phyloP scores from a whole-genome alignment of 2,113 vertebrate genomes.

The Mus pahari region DNA sequence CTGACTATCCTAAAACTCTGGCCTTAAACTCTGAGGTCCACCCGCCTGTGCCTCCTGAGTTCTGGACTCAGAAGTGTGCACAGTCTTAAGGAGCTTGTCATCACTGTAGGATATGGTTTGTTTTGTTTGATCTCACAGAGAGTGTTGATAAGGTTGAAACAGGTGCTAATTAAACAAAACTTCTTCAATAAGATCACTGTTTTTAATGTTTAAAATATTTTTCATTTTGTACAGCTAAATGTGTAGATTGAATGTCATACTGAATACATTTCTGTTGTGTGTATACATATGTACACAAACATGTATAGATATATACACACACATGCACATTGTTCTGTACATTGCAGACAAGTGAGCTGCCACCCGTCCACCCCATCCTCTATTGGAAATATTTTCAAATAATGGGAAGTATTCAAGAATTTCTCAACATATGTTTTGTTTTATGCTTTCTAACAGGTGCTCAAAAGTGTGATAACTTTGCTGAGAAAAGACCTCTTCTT shows the following conservation, averaged over 20 bases:
- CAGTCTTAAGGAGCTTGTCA: constrained; percentile 16
- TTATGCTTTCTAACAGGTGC: constrained; percentile 88
- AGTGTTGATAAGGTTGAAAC: constrained; percentile 10
- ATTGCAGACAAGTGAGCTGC: background rate
- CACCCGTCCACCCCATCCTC: background rate
- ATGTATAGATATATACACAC: background rate
- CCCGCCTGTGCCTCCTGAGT: background rate
- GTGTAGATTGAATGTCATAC: background rate
- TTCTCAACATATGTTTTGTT: constrained; percentile 67
- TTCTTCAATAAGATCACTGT: background rate
- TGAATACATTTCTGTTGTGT: background rate
- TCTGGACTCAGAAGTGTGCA: background rate
- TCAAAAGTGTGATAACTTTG: constrained; percentile 94
- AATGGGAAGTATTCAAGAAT: background rate
- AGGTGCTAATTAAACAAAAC: background rate
- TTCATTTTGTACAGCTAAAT: background rate
- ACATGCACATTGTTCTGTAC: too few relatives aligned
- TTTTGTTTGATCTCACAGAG: constrained; percentile 7
- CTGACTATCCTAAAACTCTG: background rate
- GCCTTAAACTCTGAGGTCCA: background rate
- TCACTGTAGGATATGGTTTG: background rate
- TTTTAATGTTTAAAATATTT: background rate
- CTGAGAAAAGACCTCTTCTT: constrained; percentile 96
- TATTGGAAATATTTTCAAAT: background rate
- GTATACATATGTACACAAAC: background rate